A percentile compares a stretch with the other conserved stretches of the same genome.
Evolutionary conservation across 92 coral and sea anemone species (phyloP).

Genomic region (Palythoa caribaeorum): DNA sequence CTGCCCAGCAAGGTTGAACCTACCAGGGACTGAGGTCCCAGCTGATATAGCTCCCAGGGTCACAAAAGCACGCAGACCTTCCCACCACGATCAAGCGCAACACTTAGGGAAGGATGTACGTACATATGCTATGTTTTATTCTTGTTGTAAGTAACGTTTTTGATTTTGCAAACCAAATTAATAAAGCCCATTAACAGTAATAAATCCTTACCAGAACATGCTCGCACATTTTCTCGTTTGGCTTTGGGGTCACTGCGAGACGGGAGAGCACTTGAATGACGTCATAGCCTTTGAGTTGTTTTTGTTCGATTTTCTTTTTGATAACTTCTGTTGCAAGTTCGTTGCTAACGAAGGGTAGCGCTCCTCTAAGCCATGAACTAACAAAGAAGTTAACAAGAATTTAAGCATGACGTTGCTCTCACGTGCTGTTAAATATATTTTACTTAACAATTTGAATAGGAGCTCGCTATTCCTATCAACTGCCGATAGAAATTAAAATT

Average conservation of each 20-base stretch:
- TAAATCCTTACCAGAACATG: constrained; percentile 53
- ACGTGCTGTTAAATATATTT: too few relatives aligned
- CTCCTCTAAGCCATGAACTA: constrained; percentile 67
- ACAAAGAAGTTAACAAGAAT: background rate
- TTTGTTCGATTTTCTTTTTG: constrained; percentile 41
- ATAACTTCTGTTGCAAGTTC: constrained; percentile 53
- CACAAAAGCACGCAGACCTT: too few relatives aligned
- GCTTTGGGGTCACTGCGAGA: constrained; percentile 51
- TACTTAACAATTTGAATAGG: too few relatives aligned
- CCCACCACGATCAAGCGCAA: too few relatives aligned
- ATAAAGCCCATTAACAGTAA: background rate
- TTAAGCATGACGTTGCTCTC: background rate
- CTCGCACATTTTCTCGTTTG: constrained; percentile 56
- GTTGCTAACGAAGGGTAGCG: constrained; percentile 63
- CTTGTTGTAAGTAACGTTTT: too few relatives aligned
- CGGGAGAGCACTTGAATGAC: constrained; percentile 55
- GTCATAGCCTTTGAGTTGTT: constrained; percentile 34
- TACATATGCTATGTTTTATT: too few relatives aligned
- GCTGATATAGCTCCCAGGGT: too few relatives aligned
- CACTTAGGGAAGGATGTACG: too few relatives aligned
- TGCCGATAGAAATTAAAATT: too few relatives aligned
- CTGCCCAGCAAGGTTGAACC: too few relatives aligned
- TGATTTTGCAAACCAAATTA: background rate
- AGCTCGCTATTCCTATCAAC: too few relatives aligned
- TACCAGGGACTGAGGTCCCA: too few relatives aligned